Conservation (phyloP, 2,113 vertebrate genomes). For the Oxyura jamaicensis region DNA sequence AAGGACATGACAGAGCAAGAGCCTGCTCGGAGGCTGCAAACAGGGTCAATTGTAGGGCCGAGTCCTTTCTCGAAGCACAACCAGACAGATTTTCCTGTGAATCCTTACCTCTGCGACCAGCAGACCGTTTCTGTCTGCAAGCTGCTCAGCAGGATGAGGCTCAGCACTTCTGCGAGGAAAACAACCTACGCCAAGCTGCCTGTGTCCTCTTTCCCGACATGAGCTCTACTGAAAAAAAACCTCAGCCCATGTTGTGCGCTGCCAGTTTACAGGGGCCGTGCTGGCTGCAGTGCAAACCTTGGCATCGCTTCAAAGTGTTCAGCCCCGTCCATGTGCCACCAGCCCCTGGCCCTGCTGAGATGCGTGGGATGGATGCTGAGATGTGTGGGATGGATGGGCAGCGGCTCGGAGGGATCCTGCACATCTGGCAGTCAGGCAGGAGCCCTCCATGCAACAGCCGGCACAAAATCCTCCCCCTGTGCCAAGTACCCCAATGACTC, state of each 20-base stretch:
- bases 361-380: background rate
- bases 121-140: background rate
- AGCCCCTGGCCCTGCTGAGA: background rate
- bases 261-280: background rate
- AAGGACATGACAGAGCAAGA: rapidly evolving
- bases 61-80: background rate
- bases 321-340: rapidly evolving
- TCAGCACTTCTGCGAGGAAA: background rate
- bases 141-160: background rate
- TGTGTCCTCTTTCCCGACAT: too few species aligned
- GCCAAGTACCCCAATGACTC: background rate
- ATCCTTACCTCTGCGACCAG: background rate
- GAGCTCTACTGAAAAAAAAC: background rate
- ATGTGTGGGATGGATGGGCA: background rate
- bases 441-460: background rate
- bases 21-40: background rate
- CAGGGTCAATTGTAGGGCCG: background rate
- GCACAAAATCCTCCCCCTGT: background rate
- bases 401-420: background rate
- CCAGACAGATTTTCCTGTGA: background rate
- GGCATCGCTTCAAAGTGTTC: background rate
- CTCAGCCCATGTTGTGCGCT: rapidly evolving
- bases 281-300: background rate
- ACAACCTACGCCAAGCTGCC: background rate
- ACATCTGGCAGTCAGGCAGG: background rate